Evolutionary conservation across 1,140 invertebrate species (phyloP), one percentile per base, ranked within the genome.

Genomic region (Pseudomyrmex concolor): DNA sequence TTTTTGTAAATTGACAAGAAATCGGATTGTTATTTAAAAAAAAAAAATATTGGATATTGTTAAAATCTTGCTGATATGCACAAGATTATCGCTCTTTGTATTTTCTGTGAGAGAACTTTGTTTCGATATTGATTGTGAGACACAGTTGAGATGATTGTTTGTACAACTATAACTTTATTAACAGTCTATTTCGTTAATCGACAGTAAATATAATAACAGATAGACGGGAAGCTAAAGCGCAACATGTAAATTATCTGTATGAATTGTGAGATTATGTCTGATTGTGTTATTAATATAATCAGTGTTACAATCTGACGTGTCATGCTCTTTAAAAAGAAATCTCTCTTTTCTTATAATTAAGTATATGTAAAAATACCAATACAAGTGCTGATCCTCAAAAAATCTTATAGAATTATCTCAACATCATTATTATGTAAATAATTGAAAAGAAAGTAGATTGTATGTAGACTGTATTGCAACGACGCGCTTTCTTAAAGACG

Each of bases 151-250:
- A 19, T 19, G 34, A 15, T 17, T 71, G n/a, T 48, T 78, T 70
- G 43, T 45, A 48, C 5, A 34, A 34, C 5, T 5, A 34, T 34
- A 34, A 7, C 34, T 34, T n/a, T 66, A 67, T 66, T 59, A 62
- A 22, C 34, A 71, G 34, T 62, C 50, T 15, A 22, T 19, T 63
- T 22, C 17, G 45, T 62, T 84, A 84, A 85, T 85, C 85, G 72
- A 57, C 57, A 81, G 43, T 19, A 34, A 34, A 0, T 34, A 22
- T 74, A 86, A 84, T 64, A 34, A 15, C 55, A 12, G 48, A 51
- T 68, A 25, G 25, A 64, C 34, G 57, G 74, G 68, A 63, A 72
- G 59, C 51, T 25, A n/a, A n/a, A 34, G 34, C 45, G 19, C 2
- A 51, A 51, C 55, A 80, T 55, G 25, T n/a, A 63, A 68, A 34